Conservation (phyloP, 1,140 invertebrate species). For the Centruroides vittatus region DNA sequence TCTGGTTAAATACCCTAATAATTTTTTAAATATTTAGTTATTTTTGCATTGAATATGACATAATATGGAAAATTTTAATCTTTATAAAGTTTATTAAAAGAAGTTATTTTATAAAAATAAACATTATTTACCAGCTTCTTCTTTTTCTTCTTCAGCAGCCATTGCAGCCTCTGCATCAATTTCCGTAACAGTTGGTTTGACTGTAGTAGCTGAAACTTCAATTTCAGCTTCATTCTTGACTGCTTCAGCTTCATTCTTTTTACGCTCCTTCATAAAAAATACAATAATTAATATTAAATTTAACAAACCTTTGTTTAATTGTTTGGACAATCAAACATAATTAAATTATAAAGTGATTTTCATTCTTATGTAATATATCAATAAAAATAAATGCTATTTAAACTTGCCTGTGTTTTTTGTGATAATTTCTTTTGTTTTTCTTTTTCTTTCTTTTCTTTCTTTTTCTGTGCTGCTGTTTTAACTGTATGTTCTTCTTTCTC, state of each 20-base stretch:
- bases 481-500: conserved; percentile 45
- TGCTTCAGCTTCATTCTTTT: no score
- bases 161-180: conserved; percentile 5
- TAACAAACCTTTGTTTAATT: not conserved
- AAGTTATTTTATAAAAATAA: not conserved
- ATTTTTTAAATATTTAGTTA: no score
- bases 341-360: not conserved
- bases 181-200: not conserved
- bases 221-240: no score
- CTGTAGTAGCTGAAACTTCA: not conserved
- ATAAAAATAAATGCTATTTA: not conserved
- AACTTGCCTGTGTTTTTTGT: conserved; percentile 7
- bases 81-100: no score
- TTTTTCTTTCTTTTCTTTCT: conserved; percentile 71
- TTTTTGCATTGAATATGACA: no score
- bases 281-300: no score
- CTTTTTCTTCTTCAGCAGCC: conserved; percentile 18
- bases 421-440: conserved; percentile 56
- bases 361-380: no score
- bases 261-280: no score
- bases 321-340: not conserved
- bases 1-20: no score
- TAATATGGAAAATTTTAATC: no score
- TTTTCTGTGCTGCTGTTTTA: conserved; percentile 62
- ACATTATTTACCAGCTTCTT: not conserved